Evolutionary conservation across 2,113 vertebrate genomes (phyloP), one percentile per base, ranked within the genome.

Genomic region (Pangasianodon gigas): DNA sequence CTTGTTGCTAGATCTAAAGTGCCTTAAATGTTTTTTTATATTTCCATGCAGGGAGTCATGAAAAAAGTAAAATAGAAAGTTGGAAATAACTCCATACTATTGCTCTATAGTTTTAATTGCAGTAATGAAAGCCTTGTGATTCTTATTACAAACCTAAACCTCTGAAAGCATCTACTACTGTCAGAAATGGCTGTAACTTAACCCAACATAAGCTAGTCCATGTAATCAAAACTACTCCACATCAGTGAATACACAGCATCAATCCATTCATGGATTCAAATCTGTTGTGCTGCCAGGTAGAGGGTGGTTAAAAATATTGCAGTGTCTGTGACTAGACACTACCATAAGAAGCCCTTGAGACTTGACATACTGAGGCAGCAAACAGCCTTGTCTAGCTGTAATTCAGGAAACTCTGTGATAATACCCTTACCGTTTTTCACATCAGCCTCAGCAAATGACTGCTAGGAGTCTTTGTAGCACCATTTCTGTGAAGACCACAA

Each of bases 301-400:
- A 54, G 58, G 18, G 89, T 1, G 5, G 44, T 37, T 77, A 16
- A 87, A 82, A 74, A 77, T 5, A 41, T 32, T 21, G 48, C 48
- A 52, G 18, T 58, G 2, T 80, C 58, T 88, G 54, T 85, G 29
- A 46, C 87, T 58, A 60, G 60, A 81, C 14, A 46, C 60, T 80
- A 48, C 56, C 60, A 84, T 79, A 90, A 65, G 86, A 67, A 85
- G 87, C 6, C 81, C 81, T 88, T 11, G n/a, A 67, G 37, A 41
- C 81, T 86, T 56, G 80, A 60, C 41, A 79, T 84, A 75, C 52
- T 86, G 29, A 86, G 87, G 84, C 71, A 41, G 87, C 90, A 86
- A 32, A 62, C 62, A 65, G 62, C 29, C 26, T 65, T 65, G 9
- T 65, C 48, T 26, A 54, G 37, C 24, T 86, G 37, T 83, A 91